Evolutionary conservation across 2,797 vertebrate species (phyloP).

Genomic region (Pachyuromys duprasi): DNA sequence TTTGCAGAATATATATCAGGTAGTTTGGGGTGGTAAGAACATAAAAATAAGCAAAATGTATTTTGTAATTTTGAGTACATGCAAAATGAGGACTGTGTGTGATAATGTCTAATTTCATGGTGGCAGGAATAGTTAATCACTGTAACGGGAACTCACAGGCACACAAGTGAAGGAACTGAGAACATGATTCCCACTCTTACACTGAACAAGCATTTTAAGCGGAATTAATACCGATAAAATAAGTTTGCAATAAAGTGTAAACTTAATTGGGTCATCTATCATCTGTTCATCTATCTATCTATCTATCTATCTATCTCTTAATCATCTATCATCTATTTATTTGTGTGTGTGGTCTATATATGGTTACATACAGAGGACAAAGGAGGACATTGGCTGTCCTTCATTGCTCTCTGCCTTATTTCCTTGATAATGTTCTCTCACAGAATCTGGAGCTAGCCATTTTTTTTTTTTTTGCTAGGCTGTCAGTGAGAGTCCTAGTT

Average conservation of each 20-base stretch:
- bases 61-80: slow-evolving; percentile 4
- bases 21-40: not conserved
- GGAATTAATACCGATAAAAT: not conserved
- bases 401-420: not conserved
- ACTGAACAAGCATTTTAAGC: not conserved
- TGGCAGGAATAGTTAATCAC: not conserved
- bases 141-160: not conserved
- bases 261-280: not conserved
- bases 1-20: not conserved
- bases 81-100: not conserved
- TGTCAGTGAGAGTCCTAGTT: not conserved
- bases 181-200: not conserved
- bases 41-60: slow-evolving; percentile 10
- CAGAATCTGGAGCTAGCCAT: not conserved
- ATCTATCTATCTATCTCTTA: not conserved
- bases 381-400: not conserved
- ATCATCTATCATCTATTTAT: not conserved
- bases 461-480: not conserved
- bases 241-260: not conserved
- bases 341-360: not conserved
- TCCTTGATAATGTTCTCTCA: not conserved
- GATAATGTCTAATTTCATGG: not conserved
- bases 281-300: not conserved
- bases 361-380: not conserved
- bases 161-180: not conserved